Evolutionary conservation across 1,140 invertebrate species (phyloP), one percentile per base, ranked within the genome.

Genomic region (Penaeus chinensis): DNA sequence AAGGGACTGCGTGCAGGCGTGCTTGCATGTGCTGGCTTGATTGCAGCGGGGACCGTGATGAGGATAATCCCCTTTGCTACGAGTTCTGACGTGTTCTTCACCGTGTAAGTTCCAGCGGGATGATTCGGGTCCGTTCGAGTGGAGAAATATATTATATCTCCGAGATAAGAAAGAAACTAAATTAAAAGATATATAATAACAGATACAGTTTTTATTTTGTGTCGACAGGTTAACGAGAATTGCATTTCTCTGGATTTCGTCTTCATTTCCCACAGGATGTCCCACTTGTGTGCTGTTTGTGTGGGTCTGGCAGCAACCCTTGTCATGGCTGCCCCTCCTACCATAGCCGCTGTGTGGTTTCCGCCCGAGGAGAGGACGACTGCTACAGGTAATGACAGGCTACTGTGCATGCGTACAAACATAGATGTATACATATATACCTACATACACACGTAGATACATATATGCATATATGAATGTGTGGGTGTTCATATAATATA

Each of bases 271-370:
- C 76, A 10, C 69, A 87, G 85, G 20, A 82, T 82, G 66, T 87
- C 79, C 24, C 78, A 82, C 32, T 63, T 87, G 8, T 71, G 79
- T 24, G 85, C 85, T 20, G 77, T 91, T 83, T 66, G 92, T 65
- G 92, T 91, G 86, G 92, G 92, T 16, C 82, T 92, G 16, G 91
- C 91, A 27, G 92, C 91, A 5, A 91, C 91, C 4, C 87, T 92
- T 60, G 90, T 91, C 27, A 91, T 92, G 91, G 91, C 91, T 5
- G 91, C 90, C 2, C 90, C 91, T 3, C 91, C 92, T 0, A 89
- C 89, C 10, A 80, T 92, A 27, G 92, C 92, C 18, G 90, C 91
- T 13, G 83, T 90, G 19, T 92, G 92, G 92, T 92, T 92, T 89
- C 92, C 92, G 7, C 90, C 91, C 7, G 74, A 91, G 24, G 91